Percentiles rank a stretch among this genome's conserved stretches.
Evolutionary conservation across 2,113 vertebrate species (phyloP).

Genomic region (Circaetus cinerascens): DNA sequence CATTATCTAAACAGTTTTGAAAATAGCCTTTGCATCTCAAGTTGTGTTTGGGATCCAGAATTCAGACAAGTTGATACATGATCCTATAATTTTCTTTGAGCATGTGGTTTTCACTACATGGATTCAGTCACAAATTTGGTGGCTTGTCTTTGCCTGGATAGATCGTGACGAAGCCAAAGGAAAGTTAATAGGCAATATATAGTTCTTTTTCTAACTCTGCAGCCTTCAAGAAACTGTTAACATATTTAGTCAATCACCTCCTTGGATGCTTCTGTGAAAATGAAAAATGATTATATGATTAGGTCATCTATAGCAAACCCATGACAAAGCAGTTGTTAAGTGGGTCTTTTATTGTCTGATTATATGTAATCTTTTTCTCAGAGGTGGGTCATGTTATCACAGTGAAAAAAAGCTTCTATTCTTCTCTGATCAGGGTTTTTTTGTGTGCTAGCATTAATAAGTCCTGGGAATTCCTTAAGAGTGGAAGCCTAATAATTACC

Average conservation of each 20-base stretch:
- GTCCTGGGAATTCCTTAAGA: conserved; percentile 15
- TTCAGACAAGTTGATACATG: background rate
- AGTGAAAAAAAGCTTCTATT: background rate
- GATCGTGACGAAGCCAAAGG: background rate
- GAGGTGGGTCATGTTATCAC: background rate
- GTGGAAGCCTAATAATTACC: conserved; percentile 43
- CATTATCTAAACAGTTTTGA: background rate
- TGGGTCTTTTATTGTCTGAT: background rate
- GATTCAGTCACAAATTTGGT: background rate
- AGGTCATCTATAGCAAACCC: background rate
- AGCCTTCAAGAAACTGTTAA: background rate
- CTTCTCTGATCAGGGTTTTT: background rate
- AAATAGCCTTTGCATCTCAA: background rate
- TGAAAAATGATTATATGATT: background rate
- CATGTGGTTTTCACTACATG: background rate
- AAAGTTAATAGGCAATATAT: background rate
- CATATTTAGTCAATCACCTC: background rate
- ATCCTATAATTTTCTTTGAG: background rate
- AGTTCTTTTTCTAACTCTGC: background rate
- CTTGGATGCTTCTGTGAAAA: background rate
- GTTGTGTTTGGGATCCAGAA: background rate
- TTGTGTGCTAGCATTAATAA: background rate
- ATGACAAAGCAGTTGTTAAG: background rate
- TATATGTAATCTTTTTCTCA: background rate
- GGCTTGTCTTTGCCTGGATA: background rate